Evolutionary conservation across 2,797 vertebrate genomes (phyloP).

Genomic region (Muscicapa comitata): DNA sequence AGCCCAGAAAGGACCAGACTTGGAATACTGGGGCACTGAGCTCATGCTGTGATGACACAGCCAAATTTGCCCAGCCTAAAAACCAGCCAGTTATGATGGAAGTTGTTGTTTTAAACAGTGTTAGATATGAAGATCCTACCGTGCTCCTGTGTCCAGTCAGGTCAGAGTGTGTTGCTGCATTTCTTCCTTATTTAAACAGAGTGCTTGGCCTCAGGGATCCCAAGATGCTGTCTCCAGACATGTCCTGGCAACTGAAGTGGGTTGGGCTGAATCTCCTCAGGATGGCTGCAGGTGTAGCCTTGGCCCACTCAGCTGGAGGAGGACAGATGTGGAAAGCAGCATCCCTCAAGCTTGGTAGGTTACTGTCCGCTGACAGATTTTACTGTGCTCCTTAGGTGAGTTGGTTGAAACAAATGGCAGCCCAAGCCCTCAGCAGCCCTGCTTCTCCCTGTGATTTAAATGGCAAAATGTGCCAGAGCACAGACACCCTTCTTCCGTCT

Average conservation of each 20-base stretch:
- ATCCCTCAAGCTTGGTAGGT: neutral
- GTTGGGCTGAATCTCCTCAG: neutral
- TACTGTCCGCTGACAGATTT: rapidly evolving
- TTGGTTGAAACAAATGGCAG: neutral
- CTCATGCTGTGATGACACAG: rapidly evolving
- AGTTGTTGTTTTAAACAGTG: neutral
- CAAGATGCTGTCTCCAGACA: neutral
- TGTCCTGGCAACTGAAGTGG: neutral
- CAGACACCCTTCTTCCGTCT: neutral
- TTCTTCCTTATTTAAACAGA: neutral
- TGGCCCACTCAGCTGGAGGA: neutral
- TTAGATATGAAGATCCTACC: neutral
- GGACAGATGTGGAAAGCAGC: neutral
- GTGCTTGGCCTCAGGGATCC: neutral
- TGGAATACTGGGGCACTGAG: neutral
- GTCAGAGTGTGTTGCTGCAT: neutral
- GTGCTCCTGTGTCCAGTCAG: rapidly evolving
- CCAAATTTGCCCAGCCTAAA: neutral
- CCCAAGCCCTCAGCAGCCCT: neutral
- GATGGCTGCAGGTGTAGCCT: neutral
- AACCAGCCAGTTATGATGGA: neutral
- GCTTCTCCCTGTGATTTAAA: neutral
- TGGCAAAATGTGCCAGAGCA: neutral
- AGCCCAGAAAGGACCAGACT: neutral
- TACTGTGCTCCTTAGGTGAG: neutral